phyloP scores from a whole-genome alignment of 2,797 vertebrate species.

The Aldrovandia affinis region DNA sequence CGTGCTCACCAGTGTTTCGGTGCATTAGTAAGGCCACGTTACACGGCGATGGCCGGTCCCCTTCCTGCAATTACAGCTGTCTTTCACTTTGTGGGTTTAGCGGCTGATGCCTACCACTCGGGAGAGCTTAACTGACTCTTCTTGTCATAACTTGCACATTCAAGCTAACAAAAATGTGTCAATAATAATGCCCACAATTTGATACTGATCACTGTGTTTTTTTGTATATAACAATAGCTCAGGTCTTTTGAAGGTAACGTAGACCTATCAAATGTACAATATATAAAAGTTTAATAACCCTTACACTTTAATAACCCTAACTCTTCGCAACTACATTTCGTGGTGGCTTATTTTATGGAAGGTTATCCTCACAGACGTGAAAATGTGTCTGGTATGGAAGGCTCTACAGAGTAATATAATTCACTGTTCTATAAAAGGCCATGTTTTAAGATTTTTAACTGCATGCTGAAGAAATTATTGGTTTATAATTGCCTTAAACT shows the following conservation, averaged over 20 bases:
- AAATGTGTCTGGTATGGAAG: conserved; percentile 10
- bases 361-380: conserved; percentile 29
- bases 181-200: too few relatives aligned
- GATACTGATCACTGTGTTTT: too few relatives aligned
- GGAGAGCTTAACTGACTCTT: too few relatives aligned
- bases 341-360: conserved; percentile 8
- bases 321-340: not conserved
- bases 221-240: too few relatives aligned
- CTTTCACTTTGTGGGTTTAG: not conserved
- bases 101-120: too few relatives aligned
- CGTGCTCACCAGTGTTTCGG: not conserved
- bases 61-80: not conserved
- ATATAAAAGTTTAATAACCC: too few relatives aligned
- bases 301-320: not conserved
- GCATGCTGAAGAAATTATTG: conserved; percentile 50
- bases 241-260: too few relatives aligned
- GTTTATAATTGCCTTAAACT: conserved; percentile 62
- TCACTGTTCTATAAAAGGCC: conserved; percentile 54
- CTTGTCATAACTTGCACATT: too few relatives aligned
- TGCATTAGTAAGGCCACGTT: not conserved
- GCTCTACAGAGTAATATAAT: conserved; percentile 30
- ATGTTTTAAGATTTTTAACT: conserved; percentile 59
- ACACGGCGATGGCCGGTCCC: not conserved
- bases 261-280: too few relatives aligned
- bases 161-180: too few relatives aligned